Conservation (phyloP, 1,140 invertebrate species). For the Hypothenemus hampei region DNA sequence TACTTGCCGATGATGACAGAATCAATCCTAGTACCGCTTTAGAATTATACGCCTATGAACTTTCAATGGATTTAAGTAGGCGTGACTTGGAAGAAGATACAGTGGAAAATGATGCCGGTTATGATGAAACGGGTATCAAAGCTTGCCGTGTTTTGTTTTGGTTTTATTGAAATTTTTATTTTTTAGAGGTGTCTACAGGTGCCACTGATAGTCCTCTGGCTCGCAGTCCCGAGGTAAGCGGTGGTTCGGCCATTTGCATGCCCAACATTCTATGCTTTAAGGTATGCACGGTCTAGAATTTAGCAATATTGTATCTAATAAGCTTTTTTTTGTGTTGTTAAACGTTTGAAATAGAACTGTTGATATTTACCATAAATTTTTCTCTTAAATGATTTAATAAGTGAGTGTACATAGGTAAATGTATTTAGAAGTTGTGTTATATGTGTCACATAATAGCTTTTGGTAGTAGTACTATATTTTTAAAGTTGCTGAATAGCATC, state of each 20-base stretch:
- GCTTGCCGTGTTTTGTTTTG: conserved; percentile 23
- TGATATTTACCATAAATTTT: too few species aligned
- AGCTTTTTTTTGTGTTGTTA: too few species aligned
- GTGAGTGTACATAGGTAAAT: too few species aligned
- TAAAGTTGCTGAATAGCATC: too few species aligned
- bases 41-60: conserved; percentile 49
- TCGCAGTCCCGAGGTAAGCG: conserved; percentile 59
- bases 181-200: conserved; percentile 22
- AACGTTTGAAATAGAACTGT: too few species aligned
- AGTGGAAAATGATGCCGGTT: conserved; percentile 10
- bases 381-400: too few species aligned
- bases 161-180: not conserved
- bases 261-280: conserved; percentile 72
- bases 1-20: conserved; percentile 34
- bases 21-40: conserved; percentile 40
- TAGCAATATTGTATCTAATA: too few species aligned
- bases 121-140: conserved; percentile 24
- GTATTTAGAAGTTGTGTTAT: too few species aligned
- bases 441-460: too few species aligned
- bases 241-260: conserved; percentile 65
- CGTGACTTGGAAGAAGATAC: conserved; percentile 8
- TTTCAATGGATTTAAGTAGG: conserved; percentile 35
- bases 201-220: conserved; percentile 41
- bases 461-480: too few species aligned
- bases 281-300: conserved; percentile 53